These are phyloP conservation scores for Porphyrio hochstetteri DNA, from an alignment of 2,113 vertebrate genomes.

Conservation along the genomic window DNA sequence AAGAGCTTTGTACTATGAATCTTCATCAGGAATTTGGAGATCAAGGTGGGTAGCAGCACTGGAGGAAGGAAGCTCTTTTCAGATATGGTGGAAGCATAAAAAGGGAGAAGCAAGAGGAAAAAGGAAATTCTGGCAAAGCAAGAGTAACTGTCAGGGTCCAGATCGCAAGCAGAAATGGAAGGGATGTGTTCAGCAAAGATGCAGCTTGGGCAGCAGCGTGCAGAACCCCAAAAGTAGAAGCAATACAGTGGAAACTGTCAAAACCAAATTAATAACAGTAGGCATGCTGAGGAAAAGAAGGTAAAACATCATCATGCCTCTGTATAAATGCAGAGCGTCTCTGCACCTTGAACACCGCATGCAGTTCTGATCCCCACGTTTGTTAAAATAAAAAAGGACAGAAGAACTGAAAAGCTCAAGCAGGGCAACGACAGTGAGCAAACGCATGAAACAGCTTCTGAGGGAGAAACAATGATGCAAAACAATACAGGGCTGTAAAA, in stretches of 20 bases:
- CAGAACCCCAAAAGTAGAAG: not conserved
- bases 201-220: not conserved
- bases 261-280: not conserved
- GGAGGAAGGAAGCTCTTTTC: slow-evolving; percentile 36
- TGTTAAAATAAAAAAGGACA: not conserved
- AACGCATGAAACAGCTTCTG: not conserved
- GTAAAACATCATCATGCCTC: not conserved
- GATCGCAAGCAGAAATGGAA: not conserved
- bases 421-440: not conserved
- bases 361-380: not conserved
- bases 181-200: not conserved
- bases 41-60: slow-evolving; percentile 27
- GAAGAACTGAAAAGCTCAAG: not conserved
- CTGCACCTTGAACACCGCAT: not conserved
- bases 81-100: not conserved
- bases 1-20: slow-evolving; percentile 35
- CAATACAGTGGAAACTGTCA: not conserved
- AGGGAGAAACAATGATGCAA: not conserved
- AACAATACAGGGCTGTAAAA: not conserved
- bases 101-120: slow-evolving; percentile 2
- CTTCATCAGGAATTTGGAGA: slow-evolving; percentile 32
- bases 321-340: not conserved
- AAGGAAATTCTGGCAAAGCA: slow-evolving; percentile 24
- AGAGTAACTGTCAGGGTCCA: not conserved
- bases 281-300: not conserved